phyloP scores from a whole-genome alignment of 23 tunicate species.

The Ascidia mentula region DNA sequence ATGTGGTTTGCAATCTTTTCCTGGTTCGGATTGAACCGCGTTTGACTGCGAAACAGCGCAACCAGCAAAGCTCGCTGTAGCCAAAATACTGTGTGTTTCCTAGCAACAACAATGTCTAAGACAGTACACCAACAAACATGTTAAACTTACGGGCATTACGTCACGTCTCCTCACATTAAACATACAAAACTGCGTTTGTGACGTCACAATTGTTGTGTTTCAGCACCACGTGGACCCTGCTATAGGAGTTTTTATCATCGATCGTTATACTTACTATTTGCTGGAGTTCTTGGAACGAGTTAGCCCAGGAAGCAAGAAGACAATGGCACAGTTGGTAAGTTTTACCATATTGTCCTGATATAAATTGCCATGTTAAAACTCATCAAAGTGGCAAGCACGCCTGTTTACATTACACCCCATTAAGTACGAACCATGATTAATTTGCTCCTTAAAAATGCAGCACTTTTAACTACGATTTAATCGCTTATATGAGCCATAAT shows the following conservation, averaged over 20 bases:
- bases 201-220: not conserved
- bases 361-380: too few relatives aligned
- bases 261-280: conserved; percentile 84
- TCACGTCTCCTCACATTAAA: not conserved
- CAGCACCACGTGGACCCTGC: conserved; percentile 86
- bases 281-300: conserved; percentile 76
- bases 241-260: conserved; percentile 87
- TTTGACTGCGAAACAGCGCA: too few relatives aligned
- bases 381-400: too few relatives aligned
- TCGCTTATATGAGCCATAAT: too few relatives aligned
- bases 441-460: too few relatives aligned
- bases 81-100: not conserved
- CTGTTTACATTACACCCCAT: too few relatives aligned
- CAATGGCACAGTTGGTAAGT: conserved; percentile 57
- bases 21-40: too few relatives aligned
- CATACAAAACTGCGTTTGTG: not conserved
- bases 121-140: not conserved
- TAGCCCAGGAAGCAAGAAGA: conserved; percentile 40
- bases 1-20: too few relatives aligned
- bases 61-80: not conserved
- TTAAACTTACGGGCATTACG: too few relatives aligned
- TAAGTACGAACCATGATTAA: too few relatives aligned
- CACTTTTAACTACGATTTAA: too few relatives aligned
- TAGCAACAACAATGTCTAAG: not conserved
- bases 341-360: too few relatives aligned